Evolutionary conservation across 2,888 invertebrate species (phyloP).

Genomic region (Nudaria mundana): DNA sequence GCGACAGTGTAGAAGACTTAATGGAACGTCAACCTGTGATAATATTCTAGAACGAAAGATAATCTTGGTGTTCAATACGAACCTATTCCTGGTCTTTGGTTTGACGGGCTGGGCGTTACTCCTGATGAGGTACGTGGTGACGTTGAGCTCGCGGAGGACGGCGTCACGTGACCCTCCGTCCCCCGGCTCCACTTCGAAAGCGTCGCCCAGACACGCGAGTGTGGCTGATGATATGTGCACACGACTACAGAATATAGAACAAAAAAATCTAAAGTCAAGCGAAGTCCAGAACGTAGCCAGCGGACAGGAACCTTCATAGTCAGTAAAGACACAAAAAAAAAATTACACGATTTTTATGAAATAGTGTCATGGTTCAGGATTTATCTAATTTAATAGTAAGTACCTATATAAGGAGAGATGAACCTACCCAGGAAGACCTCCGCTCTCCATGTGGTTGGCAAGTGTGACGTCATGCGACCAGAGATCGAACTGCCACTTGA

Average conservation of each 20-base stretch:
- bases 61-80: background rate
- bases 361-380: too few species aligned
- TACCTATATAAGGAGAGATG: too few species aligned
- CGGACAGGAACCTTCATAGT: too few species aligned
- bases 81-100: slow-evolving; percentile 61
- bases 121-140: slow-evolving; percentile 94
- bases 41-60: too few species aligned
- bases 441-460: slow-evolving; percentile 98
- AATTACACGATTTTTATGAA: too few species aligned
- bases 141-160: slow-evolving; percentile 91
- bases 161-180: slow-evolving; percentile 91
- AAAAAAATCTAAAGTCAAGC: too few species aligned
- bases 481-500: slow-evolving; percentile 97
- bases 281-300: too few species aligned
- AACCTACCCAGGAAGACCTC: slow-evolving; percentile 95
- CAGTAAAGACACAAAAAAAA: too few species aligned
- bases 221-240: slow-evolving; percentile 98
- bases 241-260: slow-evolving; percentile 80
- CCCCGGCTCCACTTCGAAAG: slow-evolving; percentile 97
- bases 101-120: slow-evolving; percentile 87
- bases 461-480: slow-evolving; percentile 97
- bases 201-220: slow-evolving; percentile 89
- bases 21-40: too few species aligned
- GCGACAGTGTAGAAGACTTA: too few species aligned
- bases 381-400: too few species aligned